Conservation (phyloP, 2,113 vertebrate genomes). For the Nesogale talazaci region DNA sequence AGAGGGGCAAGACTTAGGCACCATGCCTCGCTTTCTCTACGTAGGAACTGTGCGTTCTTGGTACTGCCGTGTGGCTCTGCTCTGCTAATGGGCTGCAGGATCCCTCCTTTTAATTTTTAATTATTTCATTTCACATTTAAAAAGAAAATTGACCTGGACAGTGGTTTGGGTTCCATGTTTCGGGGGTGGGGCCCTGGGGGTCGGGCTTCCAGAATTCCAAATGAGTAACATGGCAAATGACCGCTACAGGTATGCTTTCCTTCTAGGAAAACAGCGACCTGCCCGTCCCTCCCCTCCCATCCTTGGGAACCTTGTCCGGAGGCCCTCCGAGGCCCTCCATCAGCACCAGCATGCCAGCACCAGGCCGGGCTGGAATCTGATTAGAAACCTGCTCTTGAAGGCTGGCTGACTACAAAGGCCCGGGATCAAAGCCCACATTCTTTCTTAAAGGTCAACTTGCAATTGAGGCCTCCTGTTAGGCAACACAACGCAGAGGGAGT, state of each 20-base stretch:
- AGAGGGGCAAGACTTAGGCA: background rate
- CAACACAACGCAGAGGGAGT: background rate
- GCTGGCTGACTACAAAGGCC: slow-evolving; percentile 70
- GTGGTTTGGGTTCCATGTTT: background rate
- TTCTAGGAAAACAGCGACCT: background rate
- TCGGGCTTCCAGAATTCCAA: slow-evolving; percentile 42
- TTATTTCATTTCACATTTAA: background rate
- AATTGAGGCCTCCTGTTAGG: slow-evolving; percentile 38
- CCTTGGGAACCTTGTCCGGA: slow-evolving; percentile 76
- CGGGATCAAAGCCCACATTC: slow-evolving; percentile 62
- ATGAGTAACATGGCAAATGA: slow-evolving; percentile 56
- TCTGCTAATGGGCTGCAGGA: background rate
- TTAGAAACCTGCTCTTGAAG: slow-evolving; percentile 63
- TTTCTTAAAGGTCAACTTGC: slow-evolving; percentile 61
- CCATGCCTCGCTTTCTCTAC: rapidly evolving
- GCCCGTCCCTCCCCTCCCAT: background rate
- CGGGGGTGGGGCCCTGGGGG: background rate
- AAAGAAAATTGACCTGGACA: too few species aligned
- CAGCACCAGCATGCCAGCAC: slow-evolving; percentile 32
- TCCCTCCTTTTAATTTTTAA: background rate
- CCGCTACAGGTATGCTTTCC: slow-evolving; percentile 48
- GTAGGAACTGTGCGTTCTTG: rapidly evolving
- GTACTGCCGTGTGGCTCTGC: background rate
- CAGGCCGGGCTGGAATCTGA: slow-evolving; percentile 57
- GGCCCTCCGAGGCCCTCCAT: slow-evolving; percentile 27